A percentile compares a stretch with the other conserved stretches of the same genome.
Conservation (phyloP, 1,140 invertebrate genomes). For the Bradynema listronoti region DNA sequence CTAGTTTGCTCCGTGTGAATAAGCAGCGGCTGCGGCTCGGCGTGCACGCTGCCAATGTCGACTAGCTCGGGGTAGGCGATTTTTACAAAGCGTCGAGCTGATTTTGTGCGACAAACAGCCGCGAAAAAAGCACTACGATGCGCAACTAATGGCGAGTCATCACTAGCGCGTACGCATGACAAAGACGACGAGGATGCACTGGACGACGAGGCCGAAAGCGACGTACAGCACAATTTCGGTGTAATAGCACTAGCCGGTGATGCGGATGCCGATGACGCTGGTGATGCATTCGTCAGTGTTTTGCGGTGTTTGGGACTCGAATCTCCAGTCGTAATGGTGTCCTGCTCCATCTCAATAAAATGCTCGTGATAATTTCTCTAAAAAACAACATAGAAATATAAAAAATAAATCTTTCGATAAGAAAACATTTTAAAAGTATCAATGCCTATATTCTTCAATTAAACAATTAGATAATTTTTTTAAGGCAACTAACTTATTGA, state of each 20-base stretch:
- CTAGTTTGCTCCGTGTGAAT: too few relatives aligned
- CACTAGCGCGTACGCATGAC: not conserved
- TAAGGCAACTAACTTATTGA: conserved; percentile 8
- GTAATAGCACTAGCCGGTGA: too few relatives aligned
- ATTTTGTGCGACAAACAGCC: conserved; percentile 53
- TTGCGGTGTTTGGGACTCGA: conserved; percentile 22
- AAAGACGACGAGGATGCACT: not conserved
- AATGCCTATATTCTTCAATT: not conserved
- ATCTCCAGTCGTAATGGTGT: not conserved
- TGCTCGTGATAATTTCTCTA: conserved; percentile 22
- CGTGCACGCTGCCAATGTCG: conserved; percentile 47
- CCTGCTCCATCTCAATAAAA: conserved; percentile 36
- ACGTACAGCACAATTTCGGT: too few relatives aligned
- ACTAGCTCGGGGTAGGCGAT: conserved; percentile 69
- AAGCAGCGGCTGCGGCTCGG: conserved; percentile 64
- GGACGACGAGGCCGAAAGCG: not conserved
- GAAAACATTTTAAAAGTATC: not conserved
- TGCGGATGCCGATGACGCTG: conserved; percentile 3
- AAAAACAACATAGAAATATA: conserved; percentile 11
- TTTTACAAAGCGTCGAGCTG: conserved; percentile 69
- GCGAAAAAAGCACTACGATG: not conserved
- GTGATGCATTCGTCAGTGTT: conserved; percentile 3
- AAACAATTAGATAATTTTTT: not conserved
- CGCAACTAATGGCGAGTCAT: not conserved
- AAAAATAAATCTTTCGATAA: not conserved